Conservation (phyloP, 2,113 vertebrate species). For the Coracopsis vasa region DNA sequence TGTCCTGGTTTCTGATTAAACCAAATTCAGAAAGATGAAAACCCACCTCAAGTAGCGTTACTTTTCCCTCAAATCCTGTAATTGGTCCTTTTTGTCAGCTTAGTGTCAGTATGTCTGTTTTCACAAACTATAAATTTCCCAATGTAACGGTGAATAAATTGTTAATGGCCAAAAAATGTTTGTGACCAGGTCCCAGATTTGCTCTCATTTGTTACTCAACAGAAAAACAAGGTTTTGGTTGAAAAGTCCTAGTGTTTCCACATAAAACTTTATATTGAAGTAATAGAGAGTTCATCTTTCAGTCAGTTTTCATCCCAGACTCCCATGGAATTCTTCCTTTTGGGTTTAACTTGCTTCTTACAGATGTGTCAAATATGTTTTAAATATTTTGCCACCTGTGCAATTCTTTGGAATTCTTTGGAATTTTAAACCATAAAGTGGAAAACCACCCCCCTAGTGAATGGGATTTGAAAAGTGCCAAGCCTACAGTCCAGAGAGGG, state of each 20-base stretch:
- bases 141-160: neutral
- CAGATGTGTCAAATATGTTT: neutral
- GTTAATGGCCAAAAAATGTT: neutral
- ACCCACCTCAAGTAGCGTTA: neutral
- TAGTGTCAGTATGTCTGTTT: neutral
- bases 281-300: neutral
- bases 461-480: conserved; percentile 62
- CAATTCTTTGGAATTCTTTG: conserved; percentile 54
- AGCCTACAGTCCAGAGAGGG: conserved; percentile 65
- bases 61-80: neutral
- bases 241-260: neutral
- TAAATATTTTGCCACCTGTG: conserved; percentile 48
- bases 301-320: neutral
- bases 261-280: neutral
- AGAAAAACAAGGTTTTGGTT: neutral
- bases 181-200: neutral
- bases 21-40: neutral
- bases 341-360: neutral
- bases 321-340: neutral
- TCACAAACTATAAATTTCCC: neutral
- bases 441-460: neutral
- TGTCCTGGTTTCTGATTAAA: neutral
- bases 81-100: neutral
- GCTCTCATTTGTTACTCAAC: neutral
- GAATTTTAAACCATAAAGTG: conserved; percentile 56